Evolutionary conservation across 2,888 invertebrate genomes (phyloP), one percentile per base, ranked within the genome.

Genomic region (Andrena minutula): DNA sequence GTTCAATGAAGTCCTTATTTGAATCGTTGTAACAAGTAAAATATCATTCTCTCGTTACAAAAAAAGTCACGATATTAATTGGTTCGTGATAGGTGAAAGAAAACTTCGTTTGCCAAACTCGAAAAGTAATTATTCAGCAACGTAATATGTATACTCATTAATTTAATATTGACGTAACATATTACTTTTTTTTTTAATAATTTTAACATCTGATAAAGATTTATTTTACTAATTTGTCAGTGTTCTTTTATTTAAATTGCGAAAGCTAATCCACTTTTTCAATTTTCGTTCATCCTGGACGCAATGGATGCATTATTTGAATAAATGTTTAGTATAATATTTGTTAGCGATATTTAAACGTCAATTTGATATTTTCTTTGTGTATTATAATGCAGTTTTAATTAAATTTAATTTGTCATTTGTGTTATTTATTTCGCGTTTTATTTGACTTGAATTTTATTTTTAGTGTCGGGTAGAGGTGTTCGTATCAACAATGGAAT

Each of bases 361-460:
- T 63, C 32, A 47, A 12, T 51, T 65, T n/a, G 51, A 71, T 65
- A 65, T 72, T 20, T 56, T 73, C 51, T 80, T 26, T 66, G 58
- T 66, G 26, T 65, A 3, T 77, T 66, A 58, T 56, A 70, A 7
- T 41, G 49, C 28, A 61, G 3, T 41, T 75, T 53, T 10, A 65
- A 79, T 81, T 53, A 80, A 28, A 75, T 70, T 70, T 73, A 10
- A 56, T 69, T 71, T 61, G 49, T 49, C 23, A 68, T 49, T 63
- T 80, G 20, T 32, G 20, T 65, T 77, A 32, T 30, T 64, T 51
- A 26, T 68, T n/a, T 10, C 28, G 5, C 28, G 10, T 12, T 78
- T 78, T 69, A 20, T 56, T 61, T 56, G 4, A 5, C n/a, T 10
- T 8, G n/a, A 8, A 51, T 12, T 66, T 60, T 66, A 10, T 32